Evolutionary conservation across 2,888 invertebrate species (phyloP).

Genomic region (Xanthostigma xanthostigma): DNA sequence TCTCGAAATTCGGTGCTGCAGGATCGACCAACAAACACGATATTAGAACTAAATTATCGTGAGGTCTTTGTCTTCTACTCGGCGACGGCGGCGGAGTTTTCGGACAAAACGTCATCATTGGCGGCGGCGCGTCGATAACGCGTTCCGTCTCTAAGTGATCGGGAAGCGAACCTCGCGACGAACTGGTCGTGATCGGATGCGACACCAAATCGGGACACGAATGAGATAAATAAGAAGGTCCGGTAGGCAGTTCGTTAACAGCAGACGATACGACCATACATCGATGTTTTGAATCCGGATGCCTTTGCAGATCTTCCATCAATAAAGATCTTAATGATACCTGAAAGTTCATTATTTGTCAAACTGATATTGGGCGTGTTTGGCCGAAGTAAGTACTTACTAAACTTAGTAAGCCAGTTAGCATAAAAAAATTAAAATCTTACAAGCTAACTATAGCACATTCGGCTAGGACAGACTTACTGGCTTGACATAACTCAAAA

Average conservation of each 20-base stretch:
- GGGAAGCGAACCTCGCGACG: conserved; percentile 36
- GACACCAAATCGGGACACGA: conserved; percentile 64
- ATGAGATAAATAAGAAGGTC: conserved; percentile 47
- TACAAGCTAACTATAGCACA: no score
- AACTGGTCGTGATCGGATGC: conserved; percentile 17
- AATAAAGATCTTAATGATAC: conserved; percentile 70
- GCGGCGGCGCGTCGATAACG: conserved; percentile 26
- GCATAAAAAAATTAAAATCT: no score
- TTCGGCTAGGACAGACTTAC: no score
- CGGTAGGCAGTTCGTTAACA: conserved; percentile 25
- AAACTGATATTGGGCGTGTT: no score
- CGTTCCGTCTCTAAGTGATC: conserved; percentile 39
- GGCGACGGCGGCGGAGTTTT: conserved; percentile 51
- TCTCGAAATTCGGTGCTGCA: conserved; percentile 45
- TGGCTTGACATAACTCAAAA: no score
- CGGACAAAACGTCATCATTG: conserved; percentile 17
- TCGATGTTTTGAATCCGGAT: conserved; percentile 63
- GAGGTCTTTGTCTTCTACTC: conserved; percentile 26
- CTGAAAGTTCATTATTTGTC: conserved; percentile 21
- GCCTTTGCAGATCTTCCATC: conserved; percentile 80
- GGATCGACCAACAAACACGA: conserved; percentile 53
- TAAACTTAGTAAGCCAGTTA: no score
- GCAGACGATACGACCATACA: conserved; percentile 66
- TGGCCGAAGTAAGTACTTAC: no score
- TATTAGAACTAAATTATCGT: conserved; percentile 58